These are phyloP conservation scores for Drosophila lacertosa DNA, from an alignment of 1,140 invertebrate genomes.

Conservation along the genomic window DNA sequence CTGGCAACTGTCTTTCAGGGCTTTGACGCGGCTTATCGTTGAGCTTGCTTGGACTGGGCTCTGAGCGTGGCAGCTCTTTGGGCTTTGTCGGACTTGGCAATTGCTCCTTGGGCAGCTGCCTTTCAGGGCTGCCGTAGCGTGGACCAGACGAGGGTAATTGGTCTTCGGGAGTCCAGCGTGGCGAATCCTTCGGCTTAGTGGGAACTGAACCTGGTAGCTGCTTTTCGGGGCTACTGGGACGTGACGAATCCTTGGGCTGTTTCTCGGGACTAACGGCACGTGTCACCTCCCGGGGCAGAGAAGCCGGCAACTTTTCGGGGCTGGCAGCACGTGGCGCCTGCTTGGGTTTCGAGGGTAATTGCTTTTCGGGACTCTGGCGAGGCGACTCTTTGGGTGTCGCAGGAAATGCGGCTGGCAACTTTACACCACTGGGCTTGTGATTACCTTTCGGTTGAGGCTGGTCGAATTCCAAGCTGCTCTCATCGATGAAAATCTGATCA, in stretches of 20 bases:
- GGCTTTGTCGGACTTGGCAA: constrained; percentile 15
- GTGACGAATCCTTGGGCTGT: constrained; percentile 7
- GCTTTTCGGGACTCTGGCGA: constrained; percentile 12
- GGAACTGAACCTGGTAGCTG: background rate
- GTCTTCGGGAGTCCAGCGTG: constrained; percentile 26
- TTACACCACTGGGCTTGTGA: constrained; percentile 23
- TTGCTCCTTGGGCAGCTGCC: constrained; percentile 7
- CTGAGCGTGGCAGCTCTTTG: background rate
- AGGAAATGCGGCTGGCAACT: background rate
- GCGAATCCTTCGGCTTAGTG: constrained; percentile 1
- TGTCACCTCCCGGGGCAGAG: constrained; percentile 13
- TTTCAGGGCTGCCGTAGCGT: constrained; percentile 36
- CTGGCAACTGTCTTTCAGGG: constrained; percentile 22
- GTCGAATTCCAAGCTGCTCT: constrained; percentile 22
- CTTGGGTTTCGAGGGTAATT: constrained; percentile 1
- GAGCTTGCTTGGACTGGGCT: background rate
- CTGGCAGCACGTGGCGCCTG: constrained; percentile 11
- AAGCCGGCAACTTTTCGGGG: constrained; percentile 4
- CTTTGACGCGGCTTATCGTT: constrained; percentile 25
- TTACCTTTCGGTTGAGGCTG: constrained; percentile 18
- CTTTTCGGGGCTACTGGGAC: constrained; percentile 21
- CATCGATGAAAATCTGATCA: constrained; percentile 59
- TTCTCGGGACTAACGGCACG: constrained; percentile 16
- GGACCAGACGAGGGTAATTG: constrained; percentile 4
- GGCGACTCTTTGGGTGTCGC: constrained; percentile 20